Conservation (phyloP, 2,797 vertebrate genomes). For the Chelidonichthys spinosus region DNA sequence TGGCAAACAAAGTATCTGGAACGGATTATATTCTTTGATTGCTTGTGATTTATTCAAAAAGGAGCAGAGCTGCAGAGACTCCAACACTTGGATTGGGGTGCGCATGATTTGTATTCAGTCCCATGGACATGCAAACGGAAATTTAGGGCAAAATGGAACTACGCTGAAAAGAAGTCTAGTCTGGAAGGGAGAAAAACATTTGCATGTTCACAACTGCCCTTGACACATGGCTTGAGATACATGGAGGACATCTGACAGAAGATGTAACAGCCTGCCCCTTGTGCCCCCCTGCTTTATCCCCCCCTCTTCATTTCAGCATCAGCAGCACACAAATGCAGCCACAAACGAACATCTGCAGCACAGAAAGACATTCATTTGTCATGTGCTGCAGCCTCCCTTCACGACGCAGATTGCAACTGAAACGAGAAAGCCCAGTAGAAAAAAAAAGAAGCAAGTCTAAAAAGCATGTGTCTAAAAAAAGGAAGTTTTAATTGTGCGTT, state of each 20-base stretch:
- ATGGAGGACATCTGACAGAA: slow-evolving; percentile 59
- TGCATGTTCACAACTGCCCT: slow-evolving; percentile 35
- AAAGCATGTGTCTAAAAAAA: neutral
- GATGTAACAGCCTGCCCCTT: slow-evolving; percentile 42
- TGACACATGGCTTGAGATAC: slow-evolving; percentile 58
- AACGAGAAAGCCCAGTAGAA: slow-evolving; percentile 15
- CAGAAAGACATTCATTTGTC: slow-evolving; percentile 44
- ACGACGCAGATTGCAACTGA: slow-evolving; percentile 13
- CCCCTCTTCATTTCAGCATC: neutral
- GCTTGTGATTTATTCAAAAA: slow-evolving; percentile 54
- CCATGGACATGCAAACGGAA: slow-evolving; percentile 43
- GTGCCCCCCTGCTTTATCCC: neutral
- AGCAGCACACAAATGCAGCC: slow-evolving; percentile 21
- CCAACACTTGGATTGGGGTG: slow-evolving; percentile 36
- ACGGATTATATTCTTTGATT: slow-evolving; percentile 49
- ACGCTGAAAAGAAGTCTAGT: slow-evolving; percentile 37
- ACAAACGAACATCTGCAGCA: slow-evolving; percentile 49
- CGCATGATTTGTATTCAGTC: slow-evolving; percentile 63
- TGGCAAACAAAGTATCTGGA: slow-evolving; percentile 33
- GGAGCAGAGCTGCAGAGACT: slow-evolving; percentile 28
- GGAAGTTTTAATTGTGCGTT: slow-evolving; percentile 6
- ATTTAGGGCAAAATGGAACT: slow-evolving; percentile 47
- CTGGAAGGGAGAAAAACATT: slow-evolving; percentile 17
- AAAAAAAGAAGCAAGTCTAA: neutral
- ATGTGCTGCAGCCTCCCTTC: slow-evolving; percentile 37